Conservation (phyloP, 2,113 vertebrate genomes). For the Rhodinocichla rosea region DNA sequence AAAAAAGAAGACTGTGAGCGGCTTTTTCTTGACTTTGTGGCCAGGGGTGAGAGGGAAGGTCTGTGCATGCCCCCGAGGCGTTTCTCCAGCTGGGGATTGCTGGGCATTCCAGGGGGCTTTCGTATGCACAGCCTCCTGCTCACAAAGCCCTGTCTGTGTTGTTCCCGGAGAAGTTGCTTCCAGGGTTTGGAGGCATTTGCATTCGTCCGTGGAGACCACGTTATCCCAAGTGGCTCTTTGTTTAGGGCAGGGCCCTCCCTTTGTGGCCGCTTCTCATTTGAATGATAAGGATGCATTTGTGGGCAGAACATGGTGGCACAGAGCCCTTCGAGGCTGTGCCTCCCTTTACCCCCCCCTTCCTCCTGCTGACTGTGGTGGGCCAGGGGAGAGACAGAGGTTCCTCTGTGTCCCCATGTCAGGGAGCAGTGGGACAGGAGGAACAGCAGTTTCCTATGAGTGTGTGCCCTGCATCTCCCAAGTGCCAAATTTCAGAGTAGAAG, state of each 20-base stretch:
- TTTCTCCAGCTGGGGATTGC: constrained; percentile 7
- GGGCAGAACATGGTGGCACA: not conserved
- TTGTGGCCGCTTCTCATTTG: constrained; percentile 34
- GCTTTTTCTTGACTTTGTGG: not conserved
- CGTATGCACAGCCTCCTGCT: not conserved
- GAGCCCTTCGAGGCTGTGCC: not conserved
- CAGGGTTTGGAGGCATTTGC: constrained; percentile 29
- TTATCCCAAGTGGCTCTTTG: not conserved
- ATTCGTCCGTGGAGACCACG: not conserved
- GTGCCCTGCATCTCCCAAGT: not conserved
- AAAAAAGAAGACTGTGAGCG: not conserved
- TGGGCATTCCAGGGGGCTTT: constrained; percentile 7
- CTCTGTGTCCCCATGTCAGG: not conserved
- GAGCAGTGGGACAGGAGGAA: not conserved
- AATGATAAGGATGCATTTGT: constrained; percentile 24
- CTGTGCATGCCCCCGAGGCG: not conserved
- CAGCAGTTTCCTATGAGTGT: not conserved
- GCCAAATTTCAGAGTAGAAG: not conserved
- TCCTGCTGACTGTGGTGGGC: not conserved
- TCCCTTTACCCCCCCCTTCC: too few species aligned
- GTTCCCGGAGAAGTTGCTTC: not conserved
- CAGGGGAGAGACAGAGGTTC: not conserved
- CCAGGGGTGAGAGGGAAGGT: not conserved
- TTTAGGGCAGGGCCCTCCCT: not conserved
- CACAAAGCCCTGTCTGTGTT: constrained; percentile 33